Evolutionary conservation across 2,797 vertebrate species (phyloP), one percentile per base, ranked within the genome.

Genomic region (Hippoglossus hippoglossus): DNA sequence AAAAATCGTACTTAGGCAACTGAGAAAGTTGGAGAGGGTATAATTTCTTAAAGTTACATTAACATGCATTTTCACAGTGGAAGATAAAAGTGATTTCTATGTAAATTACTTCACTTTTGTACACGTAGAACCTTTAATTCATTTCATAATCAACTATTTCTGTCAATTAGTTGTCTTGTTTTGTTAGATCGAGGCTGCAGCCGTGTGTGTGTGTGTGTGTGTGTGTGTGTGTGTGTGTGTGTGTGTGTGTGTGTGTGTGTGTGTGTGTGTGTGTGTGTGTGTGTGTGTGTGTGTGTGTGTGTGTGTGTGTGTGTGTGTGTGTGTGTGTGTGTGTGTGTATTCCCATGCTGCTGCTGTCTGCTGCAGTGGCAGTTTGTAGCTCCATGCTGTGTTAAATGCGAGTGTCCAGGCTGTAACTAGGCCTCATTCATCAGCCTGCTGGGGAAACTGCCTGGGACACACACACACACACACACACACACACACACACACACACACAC

Each of bases 341-440:
- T 74, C 76, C 77, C 81, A 64, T 69, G 82, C 65, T 74, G 63
- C 70, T 49, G n/a, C 85, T 90, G 87, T 90, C 86, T 71, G 75
- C 75, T 71, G 52, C 67, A 55, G 65, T 84, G 71, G 83, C 84
- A 82, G 82, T 82, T 86, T 82, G 81, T 75, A 71, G 83, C 63
- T 82, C 67, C 81, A 66, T 68, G 80, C 84, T 83, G 84, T 91
- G 86, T 89, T 91, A 93, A 93, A 92, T 93, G 88, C 84, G 84
- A 90, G 87, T 91, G 90, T 90, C 91, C 89, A 79, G 73, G 57
- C 81, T 73, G 76, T 75, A 85, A 70, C 68, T 62, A 36, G 77
- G 80, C 73, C 80, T 86, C 92, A 91, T 93, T 92, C 82, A 90
- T 92, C 92, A 93, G 88, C 46, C 75, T 87, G 66, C 62, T 25